Evolutionary conservation across 1,140 invertebrate species (phyloP).

Genomic region (Zaprionus lachaisei): DNA sequence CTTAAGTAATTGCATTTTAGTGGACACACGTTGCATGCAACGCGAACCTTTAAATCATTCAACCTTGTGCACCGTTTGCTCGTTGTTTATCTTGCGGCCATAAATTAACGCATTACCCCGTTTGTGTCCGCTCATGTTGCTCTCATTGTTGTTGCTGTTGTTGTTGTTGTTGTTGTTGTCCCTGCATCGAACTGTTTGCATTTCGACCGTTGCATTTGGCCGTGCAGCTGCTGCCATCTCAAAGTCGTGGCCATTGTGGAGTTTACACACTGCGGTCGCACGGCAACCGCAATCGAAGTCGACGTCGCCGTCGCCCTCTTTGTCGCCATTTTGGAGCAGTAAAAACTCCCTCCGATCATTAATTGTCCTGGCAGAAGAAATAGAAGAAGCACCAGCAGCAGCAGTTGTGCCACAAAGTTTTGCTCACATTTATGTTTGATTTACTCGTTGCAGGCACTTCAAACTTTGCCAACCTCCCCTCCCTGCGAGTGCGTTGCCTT

Average conservation of each 20-base stretch:
- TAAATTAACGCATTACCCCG: slow-evolving; percentile 77
- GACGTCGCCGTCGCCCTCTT: slow-evolving; percentile 1
- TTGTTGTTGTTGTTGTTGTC: slow-evolving; percentile 38
- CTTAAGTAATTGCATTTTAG: slow-evolving; percentile 80
- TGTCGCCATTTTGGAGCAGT: neutral
- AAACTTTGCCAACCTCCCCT: slow-evolving; percentile 25
- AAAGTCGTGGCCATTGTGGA: slow-evolving; percentile 63
- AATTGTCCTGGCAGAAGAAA: slow-evolving; percentile 53
- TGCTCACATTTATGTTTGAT: slow-evolving; percentile 47
- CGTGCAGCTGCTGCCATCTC: slow-evolving; percentile 72
- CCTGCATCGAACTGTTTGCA: slow-evolving; percentile 78
- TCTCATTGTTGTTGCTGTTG: slow-evolving; percentile 22
- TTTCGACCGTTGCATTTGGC: slow-evolving; percentile 74
- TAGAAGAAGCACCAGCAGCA: neutral
- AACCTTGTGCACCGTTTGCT: neutral
- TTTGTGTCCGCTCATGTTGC: neutral
- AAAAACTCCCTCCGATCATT: slow-evolving; percentile 51
- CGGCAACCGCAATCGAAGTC: slow-evolving; percentile 72
- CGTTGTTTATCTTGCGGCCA: slow-evolving; percentile 78
- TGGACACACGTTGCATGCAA: slow-evolving; percentile 72
- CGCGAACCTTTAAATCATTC: slow-evolving; percentile 68
- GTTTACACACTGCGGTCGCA: slow-evolving; percentile 68
- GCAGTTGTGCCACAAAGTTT: slow-evolving; percentile 26
- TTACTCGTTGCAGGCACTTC: slow-evolving; percentile 39
- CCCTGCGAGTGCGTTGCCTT: slow-evolving; percentile 12